phyloP scores from a whole-genome alignment of 2,797 vertebrate species.

The Anguilla obscura region DNA sequence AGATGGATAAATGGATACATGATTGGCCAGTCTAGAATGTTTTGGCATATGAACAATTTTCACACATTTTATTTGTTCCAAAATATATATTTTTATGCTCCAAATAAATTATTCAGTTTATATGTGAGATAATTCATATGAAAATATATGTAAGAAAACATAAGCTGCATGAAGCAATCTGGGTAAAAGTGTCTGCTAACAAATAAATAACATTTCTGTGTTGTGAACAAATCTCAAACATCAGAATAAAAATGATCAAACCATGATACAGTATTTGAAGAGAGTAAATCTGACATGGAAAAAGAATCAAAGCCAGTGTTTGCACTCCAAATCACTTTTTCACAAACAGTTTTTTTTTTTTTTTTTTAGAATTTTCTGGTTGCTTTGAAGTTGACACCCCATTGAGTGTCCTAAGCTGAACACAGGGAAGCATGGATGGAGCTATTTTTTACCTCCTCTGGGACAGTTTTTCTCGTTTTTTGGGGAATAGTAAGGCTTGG shows the following conservation, averaged over 20 bases:
- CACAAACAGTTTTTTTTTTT: constrained; percentile 73
- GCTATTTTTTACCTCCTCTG: constrained; percentile 76
- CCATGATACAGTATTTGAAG: background rate
- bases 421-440: constrained; percentile 74
- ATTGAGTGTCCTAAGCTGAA: constrained; percentile 79
- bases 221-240: constrained; percentile 38
- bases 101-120: background rate
- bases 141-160: background rate
- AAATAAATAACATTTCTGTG: background rate
- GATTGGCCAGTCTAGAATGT: too few species aligned
- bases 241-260: background rate
- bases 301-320: constrained; percentile 63
- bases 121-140: background rate
- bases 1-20: too few species aligned
- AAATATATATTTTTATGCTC: background rate
- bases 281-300: background rate
- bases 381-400: constrained; percentile 83
- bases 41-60: background rate
- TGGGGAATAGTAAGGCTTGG: background rate
- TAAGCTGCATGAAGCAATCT: background rate
- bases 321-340: constrained; percentile 73
- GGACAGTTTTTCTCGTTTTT: constrained; percentile 59
- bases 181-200: background rate
- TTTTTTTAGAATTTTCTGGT: constrained; percentile 74
- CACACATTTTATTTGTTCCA: background rate